phyloP scores from a whole-genome alignment of 1,140 invertebrate species.

The Asobara japonica region DNA sequence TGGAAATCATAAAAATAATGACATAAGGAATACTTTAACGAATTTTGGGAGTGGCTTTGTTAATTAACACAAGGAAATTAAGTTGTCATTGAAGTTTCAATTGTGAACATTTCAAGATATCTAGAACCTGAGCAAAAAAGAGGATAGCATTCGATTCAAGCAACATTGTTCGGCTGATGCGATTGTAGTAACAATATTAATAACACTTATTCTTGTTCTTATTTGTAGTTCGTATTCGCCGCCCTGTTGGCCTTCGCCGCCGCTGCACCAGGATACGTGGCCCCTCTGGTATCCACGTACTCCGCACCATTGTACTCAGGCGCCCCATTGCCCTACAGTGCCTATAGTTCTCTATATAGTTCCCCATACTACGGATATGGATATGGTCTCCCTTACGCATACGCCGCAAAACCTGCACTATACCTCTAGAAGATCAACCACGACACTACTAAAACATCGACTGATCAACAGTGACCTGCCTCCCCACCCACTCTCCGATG shows the following conservation, averaged over 20 bases:
- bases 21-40: too few species aligned
- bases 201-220: background rate
- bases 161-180: too few species aligned
- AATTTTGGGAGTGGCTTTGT: too few species aligned
- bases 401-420: slow-evolving; percentile 13
- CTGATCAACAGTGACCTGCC: background rate
- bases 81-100: too few species aligned
- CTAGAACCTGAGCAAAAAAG: too few species aligned
- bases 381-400: slow-evolving; percentile 25
- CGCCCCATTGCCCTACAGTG: slow-evolving; percentile 38
- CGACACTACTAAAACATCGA: background rate
- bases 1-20: too few species aligned
- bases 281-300: slow-evolving; percentile 39
- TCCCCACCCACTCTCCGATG: background rate
- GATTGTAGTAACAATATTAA: too few species aligned
- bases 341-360: slow-evolving; percentile 36
- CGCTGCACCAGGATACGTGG: slow-evolving; percentile 36
- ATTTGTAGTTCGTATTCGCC: slow-evolving; percentile 40
- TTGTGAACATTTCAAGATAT: too few species aligned
- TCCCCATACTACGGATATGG: slow-evolving; percentile 22
- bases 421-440: background rate
- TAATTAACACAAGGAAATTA: too few species aligned
- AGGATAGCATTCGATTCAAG: too few species aligned
- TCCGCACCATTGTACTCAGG: slow-evolving; percentile 19
- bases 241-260: slow-evolving; percentile 45